Conservation (phyloP, 2,113 vertebrate genomes). For the Xenus cinereus region DNA sequence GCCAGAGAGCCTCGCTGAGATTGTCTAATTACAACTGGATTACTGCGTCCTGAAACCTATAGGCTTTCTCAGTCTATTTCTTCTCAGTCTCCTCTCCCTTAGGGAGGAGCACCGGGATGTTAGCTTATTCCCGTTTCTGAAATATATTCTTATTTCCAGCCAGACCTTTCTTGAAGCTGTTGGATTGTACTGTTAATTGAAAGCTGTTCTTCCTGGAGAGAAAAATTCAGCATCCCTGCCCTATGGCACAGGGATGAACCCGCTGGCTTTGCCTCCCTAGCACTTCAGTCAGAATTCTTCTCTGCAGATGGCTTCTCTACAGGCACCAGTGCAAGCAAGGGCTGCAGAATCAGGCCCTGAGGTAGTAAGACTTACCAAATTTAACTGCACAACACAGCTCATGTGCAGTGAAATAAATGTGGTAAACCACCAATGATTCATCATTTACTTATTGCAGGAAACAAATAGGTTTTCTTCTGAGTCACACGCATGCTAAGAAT, state of each 20-base stretch:
- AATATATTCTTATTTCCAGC: neutral
- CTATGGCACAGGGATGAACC: neutral
- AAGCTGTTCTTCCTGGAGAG: neutral
- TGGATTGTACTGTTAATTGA: neutral
- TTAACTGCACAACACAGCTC: neutral
- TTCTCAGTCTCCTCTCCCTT: slow-evolving; percentile 29
- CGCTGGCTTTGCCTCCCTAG: neutral
- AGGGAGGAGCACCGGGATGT: neutral
- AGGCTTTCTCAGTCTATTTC: slow-evolving; percentile 5
- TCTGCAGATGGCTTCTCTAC: neutral
- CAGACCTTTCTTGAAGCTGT: neutral
- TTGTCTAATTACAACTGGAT: slow-evolving; percentile 14
- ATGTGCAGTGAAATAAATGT: slow-evolving; percentile 38
- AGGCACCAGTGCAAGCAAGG: neutral
- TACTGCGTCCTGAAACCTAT: neutral
- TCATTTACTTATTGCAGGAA: slow-evolving; percentile 16
- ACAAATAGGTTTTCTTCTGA: slow-evolving; percentile 54
- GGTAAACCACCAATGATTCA: slow-evolving; percentile 50
- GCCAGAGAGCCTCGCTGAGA: neutral
- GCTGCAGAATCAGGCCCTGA: neutral
- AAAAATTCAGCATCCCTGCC: neutral
- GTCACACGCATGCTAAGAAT: neutral
- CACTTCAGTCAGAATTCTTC: neutral
- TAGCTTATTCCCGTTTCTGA: slow-evolving; percentile 45
- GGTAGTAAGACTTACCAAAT: neutral